Conservation (phyloP, 2,113 vertebrate genomes). For the Ploceus nigricollis region DNA sequence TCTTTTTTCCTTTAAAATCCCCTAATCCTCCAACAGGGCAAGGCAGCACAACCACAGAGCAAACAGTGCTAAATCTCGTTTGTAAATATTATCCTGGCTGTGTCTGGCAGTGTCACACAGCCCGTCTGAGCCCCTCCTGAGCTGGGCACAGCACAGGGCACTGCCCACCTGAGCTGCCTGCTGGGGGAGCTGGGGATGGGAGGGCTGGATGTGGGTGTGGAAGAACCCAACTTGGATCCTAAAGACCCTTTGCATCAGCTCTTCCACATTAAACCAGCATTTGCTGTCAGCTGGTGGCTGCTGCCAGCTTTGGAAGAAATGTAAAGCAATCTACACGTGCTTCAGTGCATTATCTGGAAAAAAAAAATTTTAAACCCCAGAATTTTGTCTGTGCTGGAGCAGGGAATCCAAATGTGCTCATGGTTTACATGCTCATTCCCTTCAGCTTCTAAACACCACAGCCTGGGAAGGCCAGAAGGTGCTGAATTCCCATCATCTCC, state of each 20-base stretch:
- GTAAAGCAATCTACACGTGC: not conserved
- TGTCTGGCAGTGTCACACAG: not conserved
- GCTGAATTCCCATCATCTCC: not conserved
- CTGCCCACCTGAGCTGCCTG: not conserved
- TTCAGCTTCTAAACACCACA: not conserved
- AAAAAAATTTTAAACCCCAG: not conserved
- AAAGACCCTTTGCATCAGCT: not conserved
- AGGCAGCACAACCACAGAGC: not conserved
- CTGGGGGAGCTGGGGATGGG: not conserved
- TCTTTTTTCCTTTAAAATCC: not conserved
- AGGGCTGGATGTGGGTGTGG: not conserved
- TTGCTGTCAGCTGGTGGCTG: not conserved
- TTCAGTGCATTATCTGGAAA: not conserved
- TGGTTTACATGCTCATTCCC: not conserved
- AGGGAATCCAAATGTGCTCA: not conserved
- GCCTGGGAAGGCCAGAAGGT: not conserved
- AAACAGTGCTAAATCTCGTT: not conserved
- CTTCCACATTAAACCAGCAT: fast-evolving
- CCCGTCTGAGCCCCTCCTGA: not conserved
- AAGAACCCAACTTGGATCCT: not conserved
- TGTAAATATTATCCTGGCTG: not conserved
- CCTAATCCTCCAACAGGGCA: not conserved
- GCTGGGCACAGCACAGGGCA: not conserved
- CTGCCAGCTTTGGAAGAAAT: not conserved
- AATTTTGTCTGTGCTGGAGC: not conserved